Percentiles rank a stretch among this genome's conserved stretches.
Conservation (phyloP, 2,113 vertebrate genomes). For the Furnarius figulus region DNA sequence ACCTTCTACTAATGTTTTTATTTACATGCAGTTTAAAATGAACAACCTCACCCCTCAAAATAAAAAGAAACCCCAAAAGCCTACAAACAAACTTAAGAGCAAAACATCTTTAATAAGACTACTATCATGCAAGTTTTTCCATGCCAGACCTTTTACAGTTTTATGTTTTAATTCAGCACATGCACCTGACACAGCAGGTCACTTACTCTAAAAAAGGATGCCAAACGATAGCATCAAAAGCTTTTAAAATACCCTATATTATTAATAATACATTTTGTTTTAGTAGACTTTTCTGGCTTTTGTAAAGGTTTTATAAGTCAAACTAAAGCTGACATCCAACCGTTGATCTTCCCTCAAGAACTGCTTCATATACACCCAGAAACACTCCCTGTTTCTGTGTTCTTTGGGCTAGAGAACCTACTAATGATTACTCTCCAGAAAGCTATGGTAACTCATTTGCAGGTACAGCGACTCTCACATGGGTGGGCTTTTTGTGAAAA, state of each 20-base stretch:
- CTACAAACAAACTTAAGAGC: not conserved
- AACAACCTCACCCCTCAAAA: not conserved
- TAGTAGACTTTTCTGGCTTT: not conserved
- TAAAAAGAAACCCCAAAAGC: not conserved
- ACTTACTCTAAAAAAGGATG: not conserved
- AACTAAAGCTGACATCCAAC: not conserved
- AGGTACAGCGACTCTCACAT: fast-evolving
- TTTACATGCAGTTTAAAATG: not conserved
- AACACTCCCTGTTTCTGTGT: not conserved
- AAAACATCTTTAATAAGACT: not conserved
- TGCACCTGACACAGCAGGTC: not conserved
- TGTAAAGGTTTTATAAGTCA: not conserved
- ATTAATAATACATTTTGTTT: not conserved
- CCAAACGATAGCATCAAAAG: not conserved
- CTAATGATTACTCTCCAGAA: not conserved
- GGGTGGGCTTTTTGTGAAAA: not conserved
- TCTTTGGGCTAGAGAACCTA: not conserved
- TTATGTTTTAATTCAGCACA: not conserved
- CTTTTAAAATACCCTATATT: not conserved
- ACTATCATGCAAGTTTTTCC: not conserved
- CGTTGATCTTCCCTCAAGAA: not conserved
- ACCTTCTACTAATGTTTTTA: not conserved
- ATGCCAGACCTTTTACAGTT: not conserved
- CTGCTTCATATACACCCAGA: not conserved
- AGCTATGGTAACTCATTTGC: not conserved